These are phyloP conservation scores for Dendrocincla tyrannina DNA, from an alignment of 2,797 vertebrate genomes.

Conservation along the genomic window DNA sequence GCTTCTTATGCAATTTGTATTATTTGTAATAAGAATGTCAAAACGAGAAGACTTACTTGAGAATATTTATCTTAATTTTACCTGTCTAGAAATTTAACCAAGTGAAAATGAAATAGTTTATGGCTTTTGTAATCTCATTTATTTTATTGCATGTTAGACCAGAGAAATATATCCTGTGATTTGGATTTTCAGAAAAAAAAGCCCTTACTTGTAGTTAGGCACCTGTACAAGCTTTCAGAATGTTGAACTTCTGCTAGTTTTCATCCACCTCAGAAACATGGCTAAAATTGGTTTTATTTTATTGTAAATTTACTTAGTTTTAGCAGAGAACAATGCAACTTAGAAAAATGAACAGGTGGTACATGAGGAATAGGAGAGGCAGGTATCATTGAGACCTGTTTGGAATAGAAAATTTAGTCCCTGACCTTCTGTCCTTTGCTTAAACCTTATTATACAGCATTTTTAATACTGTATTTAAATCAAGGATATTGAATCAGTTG, in stretches of 20 bases:
- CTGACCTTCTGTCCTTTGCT: not conserved
- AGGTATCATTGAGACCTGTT: not conserved
- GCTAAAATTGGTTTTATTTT: not conserved
- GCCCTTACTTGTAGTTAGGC: not conserved
- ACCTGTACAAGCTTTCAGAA: not conserved
- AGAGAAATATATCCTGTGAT: not conserved
- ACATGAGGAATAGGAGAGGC: not conserved
- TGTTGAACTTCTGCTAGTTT: not conserved
- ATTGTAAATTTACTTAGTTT: not conserved
- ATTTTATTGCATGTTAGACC: not conserved
- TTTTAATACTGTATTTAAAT: not conserved
- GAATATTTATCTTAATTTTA: slow-evolving; percentile 31
- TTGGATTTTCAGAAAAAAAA: not conserved
- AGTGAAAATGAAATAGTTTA: slow-evolving; percentile 13
- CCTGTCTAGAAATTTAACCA: slow-evolving; percentile 10
- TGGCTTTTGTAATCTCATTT: slow-evolving; percentile 3
- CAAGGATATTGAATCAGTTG: not conserved
- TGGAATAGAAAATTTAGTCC: not conserved
- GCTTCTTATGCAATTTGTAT: not conserved
- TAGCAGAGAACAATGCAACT: not conserved
- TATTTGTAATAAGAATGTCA: slow-evolving; percentile 15
- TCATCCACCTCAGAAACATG: not conserved
- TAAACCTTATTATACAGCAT: not conserved
- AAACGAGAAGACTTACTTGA: not conserved
- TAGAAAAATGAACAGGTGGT: not conserved